Base-by-base conservation (phyloP, 2,888 invertebrate species). In the Leptinotarsa rubiginosa region DNA sequence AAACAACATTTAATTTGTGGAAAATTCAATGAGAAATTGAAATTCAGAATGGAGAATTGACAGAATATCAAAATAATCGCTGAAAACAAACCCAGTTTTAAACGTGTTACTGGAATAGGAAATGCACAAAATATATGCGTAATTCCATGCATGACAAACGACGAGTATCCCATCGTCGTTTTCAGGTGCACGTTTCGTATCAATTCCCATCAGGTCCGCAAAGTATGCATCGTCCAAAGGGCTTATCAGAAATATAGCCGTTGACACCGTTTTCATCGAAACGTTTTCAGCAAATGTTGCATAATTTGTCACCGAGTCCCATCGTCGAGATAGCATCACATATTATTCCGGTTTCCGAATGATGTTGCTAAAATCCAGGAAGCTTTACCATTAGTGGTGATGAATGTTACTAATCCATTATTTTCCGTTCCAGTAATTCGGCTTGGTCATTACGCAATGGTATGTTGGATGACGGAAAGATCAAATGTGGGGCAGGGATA, bases 321-420 rank as follows among this genome's bases (percentile, higher is more conserved):
- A 65, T 70, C 74, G 62, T 66, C 10, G 25, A 70, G 71, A 71
- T 68, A 64, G 31, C 74, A 74, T 74, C 70, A 59, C 54, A 31
- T 67, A 59, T 66, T 67, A 71, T 71, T 67, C 71, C 59, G 69
- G 62, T 67, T 74, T 62, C 70, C 49, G 67, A 69, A 73, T 73
- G 75, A 75, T 70, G 70, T 70, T 73, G 75, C 75, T 68, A 70
- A 75, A 75, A 75, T 70, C 65, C 70, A 75, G 75, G 75, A 75
- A 75, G 75, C 56, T 52, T 20, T 41, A 47, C 75, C 70, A 75
- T 75, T 75, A 70, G 47, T 16, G 59, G 67, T 70, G 75, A 75
- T 75, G 62, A 73, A 75, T 75, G 73, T 41, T 54, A 73, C 67
- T 64, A 56, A 75, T 75, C 69, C 73, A 73, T 75, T 73, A 73